Conservation (phyloP, 2,113 vertebrate genomes). For the Vimba vimba region DNA sequence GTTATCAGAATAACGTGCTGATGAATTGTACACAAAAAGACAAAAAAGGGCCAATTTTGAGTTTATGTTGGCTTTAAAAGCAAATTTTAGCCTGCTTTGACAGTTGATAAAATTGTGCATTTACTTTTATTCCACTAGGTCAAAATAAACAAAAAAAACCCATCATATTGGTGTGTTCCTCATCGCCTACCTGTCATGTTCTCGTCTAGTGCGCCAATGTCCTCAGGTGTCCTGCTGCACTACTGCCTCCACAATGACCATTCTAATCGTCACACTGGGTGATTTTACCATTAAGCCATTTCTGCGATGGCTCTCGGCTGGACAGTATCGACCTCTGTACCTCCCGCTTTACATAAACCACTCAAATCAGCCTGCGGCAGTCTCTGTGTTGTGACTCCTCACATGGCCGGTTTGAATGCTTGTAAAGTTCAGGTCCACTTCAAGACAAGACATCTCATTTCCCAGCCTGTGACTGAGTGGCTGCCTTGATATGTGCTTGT, state of each 20-base stretch:
- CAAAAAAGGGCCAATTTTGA: not conserved
- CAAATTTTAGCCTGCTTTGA: not conserved
- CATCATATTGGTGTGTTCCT: not conserved
- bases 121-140: not conserved
- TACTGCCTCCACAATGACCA: not conserved
- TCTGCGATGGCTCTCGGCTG: not conserved
- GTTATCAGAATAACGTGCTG: not conserved
- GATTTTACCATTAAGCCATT: conserved; percentile 46
- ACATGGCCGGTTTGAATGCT: conserved; percentile 49
- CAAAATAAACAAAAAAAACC: conserved; percentile 8
- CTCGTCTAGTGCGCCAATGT: not conserved
- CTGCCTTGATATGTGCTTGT: conserved; percentile 36
- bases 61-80: not conserved
- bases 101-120: conserved; percentile 3
- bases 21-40: not conserved
- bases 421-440: conserved; percentile 47
- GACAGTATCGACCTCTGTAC: conserved; percentile 39
- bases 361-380: conserved; percentile 49
- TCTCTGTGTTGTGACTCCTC: conserved; percentile 31
- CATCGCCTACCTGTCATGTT: conserved; percentile 39
- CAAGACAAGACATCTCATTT: conserved; percentile 66
- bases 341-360: conserved; percentile 41
- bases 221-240: conserved; percentile 27
- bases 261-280: conserved; percentile 42
- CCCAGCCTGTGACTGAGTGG: conserved; percentile 30